Evolutionary conservation across 2,888 invertebrate genomes (phyloP), one percentile per base, ranked within the genome.

Genomic region (Autographa pulchrina): DNA sequence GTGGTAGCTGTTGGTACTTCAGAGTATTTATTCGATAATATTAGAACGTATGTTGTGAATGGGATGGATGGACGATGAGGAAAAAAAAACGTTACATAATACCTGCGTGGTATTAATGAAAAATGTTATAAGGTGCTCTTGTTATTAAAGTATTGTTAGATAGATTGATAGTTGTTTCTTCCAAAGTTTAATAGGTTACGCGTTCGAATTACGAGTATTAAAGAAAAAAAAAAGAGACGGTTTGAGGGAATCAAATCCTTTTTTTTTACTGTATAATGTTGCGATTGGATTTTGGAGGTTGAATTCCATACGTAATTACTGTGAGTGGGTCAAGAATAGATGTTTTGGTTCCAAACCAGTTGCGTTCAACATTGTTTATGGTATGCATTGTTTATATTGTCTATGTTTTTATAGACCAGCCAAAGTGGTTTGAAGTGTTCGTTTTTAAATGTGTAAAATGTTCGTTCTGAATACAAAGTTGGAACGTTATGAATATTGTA

Each of bases 1-100:
- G 93, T 98, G 16, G 92, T 97, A 43, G 96, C 97, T 60, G 97
- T 97, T 56, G 97, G 97, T 80, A 90, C 97, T 38, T 97, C 98
- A 0, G 98, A 98, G 91, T 98, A 98, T 91, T 96, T 97, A 3
- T 90, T 93, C 0, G 90, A 90, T 52, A 91, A 85, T 71, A 85
- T 94, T 2, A 88, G 87, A 64, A 77, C 86, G 18, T 93, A 82
- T 65, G 89, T 95, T 0, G 16, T 88, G 5, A 86, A 84, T 48
- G 86, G 84, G 2, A 70, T 76, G 4, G 88, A 90, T 25, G 86
- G 84, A 3, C 83, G 86, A 86, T 88, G 87, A 88, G 81, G 72
- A 0, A 16, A n/a, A 43, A n/a, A 20, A 1, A 59, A 20, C 52
- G 32, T 16, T 48, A 43, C n/a, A 35, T 69, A 43, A 20, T 56